These are phyloP conservation scores for Scelioninae gen. 2 DNA, from an alignment of 2,888 invertebrate genomes.

Conservation along the genomic window DNA sequence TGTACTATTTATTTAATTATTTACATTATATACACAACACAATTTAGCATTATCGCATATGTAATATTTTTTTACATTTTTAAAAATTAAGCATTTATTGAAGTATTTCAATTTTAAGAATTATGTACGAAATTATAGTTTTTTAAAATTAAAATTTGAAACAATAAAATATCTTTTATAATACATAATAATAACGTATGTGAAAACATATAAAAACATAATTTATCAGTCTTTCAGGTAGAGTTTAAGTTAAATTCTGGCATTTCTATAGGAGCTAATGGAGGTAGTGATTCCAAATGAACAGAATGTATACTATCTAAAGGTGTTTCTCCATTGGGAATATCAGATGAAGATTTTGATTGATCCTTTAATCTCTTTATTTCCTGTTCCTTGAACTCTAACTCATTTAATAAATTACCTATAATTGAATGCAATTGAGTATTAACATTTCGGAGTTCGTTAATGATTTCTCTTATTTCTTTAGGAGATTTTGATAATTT, in stretches of 20 bases:
- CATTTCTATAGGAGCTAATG: slow-evolving; percentile 80
- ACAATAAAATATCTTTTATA: background rate
- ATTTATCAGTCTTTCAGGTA: slow-evolving; percentile 50
- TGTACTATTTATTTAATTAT: no score
- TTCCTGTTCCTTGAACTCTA: slow-evolving; percentile 82
- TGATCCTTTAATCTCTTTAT: slow-evolving; percentile 79
- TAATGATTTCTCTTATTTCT: slow-evolving; percentile 80
- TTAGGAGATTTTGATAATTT: slow-evolving; percentile 77
- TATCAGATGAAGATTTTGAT: slow-evolving; percentile 71
- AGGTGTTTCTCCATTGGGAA: slow-evolving; percentile 65
- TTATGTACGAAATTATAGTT: no score
- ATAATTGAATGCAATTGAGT: slow-evolving; percentile 79
- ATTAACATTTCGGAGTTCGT: slow-evolving; percentile 82
- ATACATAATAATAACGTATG: no score
- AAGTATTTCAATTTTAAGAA: no score
- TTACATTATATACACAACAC: no score
- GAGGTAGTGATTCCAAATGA: slow-evolving; percentile 74
- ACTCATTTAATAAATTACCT: slow-evolving; percentile 79
- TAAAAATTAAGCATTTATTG: no score
- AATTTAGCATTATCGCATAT: no score
- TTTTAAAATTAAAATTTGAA: no score
- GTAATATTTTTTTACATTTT: no score
- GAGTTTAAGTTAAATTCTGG: slow-evolving; percentile 78
- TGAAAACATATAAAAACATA: background rate
- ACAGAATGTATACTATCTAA: slow-evolving; percentile 66